Conservation (phyloP, 2,113 vertebrate species). For the Ursus arctos region DNA sequence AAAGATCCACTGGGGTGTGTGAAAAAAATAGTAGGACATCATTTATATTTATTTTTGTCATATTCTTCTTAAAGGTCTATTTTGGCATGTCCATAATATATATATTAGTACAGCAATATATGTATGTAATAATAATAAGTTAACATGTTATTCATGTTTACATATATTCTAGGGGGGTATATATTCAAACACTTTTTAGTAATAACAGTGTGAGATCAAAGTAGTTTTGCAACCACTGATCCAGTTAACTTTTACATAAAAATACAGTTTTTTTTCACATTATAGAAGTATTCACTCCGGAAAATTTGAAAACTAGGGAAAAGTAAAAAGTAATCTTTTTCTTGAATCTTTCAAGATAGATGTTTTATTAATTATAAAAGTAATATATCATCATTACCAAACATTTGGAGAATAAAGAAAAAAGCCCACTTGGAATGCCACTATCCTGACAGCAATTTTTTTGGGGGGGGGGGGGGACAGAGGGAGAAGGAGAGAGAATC, state of each 20-base stretch:
- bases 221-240: neutral
- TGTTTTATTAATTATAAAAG: neutral
- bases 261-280: neutral
- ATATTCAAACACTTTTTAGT: conserved; percentile 15
- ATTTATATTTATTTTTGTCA: conserved; percentile 5
- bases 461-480: neutral
- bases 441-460: neutral
- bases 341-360: neutral
- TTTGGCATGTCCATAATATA: conserved; percentile 18
- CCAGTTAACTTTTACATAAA: neutral
- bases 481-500: neutral
- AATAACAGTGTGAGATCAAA: conserved; percentile 11
- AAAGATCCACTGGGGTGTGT: neutral
- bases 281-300: neutral
- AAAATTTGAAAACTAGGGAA: conserved; percentile 2
- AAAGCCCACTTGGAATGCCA: neutral
- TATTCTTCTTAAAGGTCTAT: neutral
- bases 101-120: neutral
- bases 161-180: neutral
- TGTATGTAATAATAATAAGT: neutral
- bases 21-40: neutral
- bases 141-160: neutral
- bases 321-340: neutral
- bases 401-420: neutral
- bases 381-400: neutral